phyloP scores from a whole-genome alignment of 2,888 invertebrate species.

The Chelonus formosanus region DNA sequence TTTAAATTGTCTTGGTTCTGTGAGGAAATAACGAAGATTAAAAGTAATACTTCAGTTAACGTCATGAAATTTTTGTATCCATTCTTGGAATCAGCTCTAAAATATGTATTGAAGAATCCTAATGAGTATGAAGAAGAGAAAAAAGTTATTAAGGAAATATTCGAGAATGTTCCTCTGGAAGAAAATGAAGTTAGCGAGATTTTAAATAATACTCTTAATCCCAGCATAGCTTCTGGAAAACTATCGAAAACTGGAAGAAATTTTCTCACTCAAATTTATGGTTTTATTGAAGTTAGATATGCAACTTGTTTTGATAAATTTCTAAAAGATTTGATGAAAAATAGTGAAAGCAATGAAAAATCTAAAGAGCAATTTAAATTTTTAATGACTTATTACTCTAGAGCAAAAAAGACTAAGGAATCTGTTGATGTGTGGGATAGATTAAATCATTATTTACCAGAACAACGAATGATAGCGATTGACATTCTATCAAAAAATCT shows the following conservation, averaged over 20 bases:
- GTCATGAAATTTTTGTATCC: slow-evolving; percentile 70
- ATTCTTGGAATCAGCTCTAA: slow-evolving; percentile 68
- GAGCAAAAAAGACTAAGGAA: slow-evolving; percentile 48
- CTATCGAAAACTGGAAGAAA: slow-evolving; percentile 35
- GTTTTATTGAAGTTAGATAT: slow-evolving; percentile 73
- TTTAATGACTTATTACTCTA: slow-evolving; percentile 56
- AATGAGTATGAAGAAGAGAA: slow-evolving; percentile 64
- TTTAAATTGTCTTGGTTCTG: slow-evolving; percentile 65
- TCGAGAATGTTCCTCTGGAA: slow-evolving; percentile 71
- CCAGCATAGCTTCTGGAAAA: slow-evolving; percentile 3
- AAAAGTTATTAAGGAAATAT: slow-evolving; percentile 69
- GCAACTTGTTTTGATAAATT: slow-evolving; percentile 77
- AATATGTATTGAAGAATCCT: slow-evolving; percentile 67
- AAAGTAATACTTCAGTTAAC: slow-evolving; percentile 67
- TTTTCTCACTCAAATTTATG: slow-evolving; percentile 51
- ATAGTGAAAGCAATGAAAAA: slow-evolving; percentile 40
- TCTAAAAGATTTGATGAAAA: slow-evolving; percentile 69
- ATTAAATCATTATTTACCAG: slow-evolving; percentile 76
- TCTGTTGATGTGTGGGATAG: slow-evolving; percentile 53
- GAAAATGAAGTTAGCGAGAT: slow-evolving; percentile 62
- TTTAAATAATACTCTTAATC: slow-evolving; percentile 47
- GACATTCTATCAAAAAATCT: slow-evolving; percentile 64
- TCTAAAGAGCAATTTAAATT: slow-evolving; percentile 50
- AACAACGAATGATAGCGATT: slow-evolving; percentile 75
- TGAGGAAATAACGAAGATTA: slow-evolving; percentile 68